Base-by-base conservation (phyloP, 2,888 invertebrate species). In the Conus canariensis region DNA sequence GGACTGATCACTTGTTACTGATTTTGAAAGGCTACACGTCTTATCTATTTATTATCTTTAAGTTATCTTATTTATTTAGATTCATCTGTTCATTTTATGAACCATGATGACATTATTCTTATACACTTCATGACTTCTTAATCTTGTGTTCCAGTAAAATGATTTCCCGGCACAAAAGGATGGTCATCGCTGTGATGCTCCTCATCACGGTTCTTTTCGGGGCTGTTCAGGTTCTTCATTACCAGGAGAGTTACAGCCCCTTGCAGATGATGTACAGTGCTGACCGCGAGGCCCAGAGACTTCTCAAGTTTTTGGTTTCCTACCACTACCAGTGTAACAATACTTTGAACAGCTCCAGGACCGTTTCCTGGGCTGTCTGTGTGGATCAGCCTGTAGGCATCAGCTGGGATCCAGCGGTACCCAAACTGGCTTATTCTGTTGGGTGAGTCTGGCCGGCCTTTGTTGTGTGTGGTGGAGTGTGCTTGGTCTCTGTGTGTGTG, bases 301-400 rank as follows among this genome's bases (percentile, higher is more conserved):
- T 95, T 80, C 93, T 95, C 19, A 94, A 94, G 88, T 95, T 95
- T 90, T 94, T 95, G 80, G 94, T 94, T 1, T 92, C 94, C 25
- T 94, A 95, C 88, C 95, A 95, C 80, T 94, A 94, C 89, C 95
- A 95, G 92, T 95, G 95, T 91, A 95, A 95, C 88, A 91, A 74
- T 85, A 95, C 95, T 10, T 59, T 94, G 25, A 93, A 93, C 85
- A 93, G 94, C 58, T 93, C 93, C 3, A 95, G 95, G 91, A 90
- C 91, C 12, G 93, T 95, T 10, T 91, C 92, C 70, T 95, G 95
- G 95, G 94, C 94, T 16, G 90, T 95, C 4, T 95, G 95, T 90
- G 88, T 93, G 14, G 95, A 95, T 77, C 91, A 92, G 25, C 93
- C 93, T 45, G 92, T 91, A 25, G 95, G 95, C 9, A 90, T 95